These are phyloP conservation scores for Macrosteles quadrilineatus DNA, from an alignment of 1,140 invertebrate genomes.

Conservation along the genomic window DNA sequence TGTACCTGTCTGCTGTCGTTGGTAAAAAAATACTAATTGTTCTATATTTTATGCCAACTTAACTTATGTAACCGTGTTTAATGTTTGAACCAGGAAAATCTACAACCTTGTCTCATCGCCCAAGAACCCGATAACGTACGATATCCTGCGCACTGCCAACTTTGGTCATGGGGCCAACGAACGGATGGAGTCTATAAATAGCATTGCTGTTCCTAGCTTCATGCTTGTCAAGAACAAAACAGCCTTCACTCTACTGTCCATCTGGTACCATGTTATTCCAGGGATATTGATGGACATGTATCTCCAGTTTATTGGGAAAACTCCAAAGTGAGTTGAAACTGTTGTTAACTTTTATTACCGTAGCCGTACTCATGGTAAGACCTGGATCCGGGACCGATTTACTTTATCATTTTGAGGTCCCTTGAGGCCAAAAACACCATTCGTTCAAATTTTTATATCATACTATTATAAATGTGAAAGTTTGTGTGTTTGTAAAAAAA, in stretches of 20 bases:
- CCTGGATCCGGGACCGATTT: too few relatives aligned
- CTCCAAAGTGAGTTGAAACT: slow-evolving; percentile 53
- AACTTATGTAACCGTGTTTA: neutral
- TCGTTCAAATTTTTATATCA: too few relatives aligned
- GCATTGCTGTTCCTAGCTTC: slow-evolving; percentile 58
- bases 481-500: too few relatives aligned
- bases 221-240: slow-evolving; percentile 55
- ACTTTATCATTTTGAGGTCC: too few relatives aligned
- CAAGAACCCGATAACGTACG: slow-evolving; percentile 68
- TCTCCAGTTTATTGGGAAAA: slow-evolving; percentile 59
- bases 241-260: slow-evolving; percentile 53
- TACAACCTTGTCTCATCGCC: slow-evolving; percentile 58
- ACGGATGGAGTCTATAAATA: slow-evolving; percentile 55
- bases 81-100: neutral
- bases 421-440: too few relatives aligned
- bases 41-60: too few relatives aligned
- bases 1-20: too few relatives aligned
- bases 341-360: too few relatives aligned
- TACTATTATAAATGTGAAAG: too few relatives aligned
- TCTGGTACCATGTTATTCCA: slow-evolving; percentile 64
- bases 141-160: slow-evolving; percentile 58
- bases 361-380: too few relatives aligned
- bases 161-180: slow-evolving; percentile 50
- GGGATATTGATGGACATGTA: slow-evolving; percentile 64
- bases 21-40: too few relatives aligned